These are phyloP conservation scores for Rhinogobio ventralis DNA, from an alignment of 2,797 vertebrate species.

Conservation along the genomic window DNA sequence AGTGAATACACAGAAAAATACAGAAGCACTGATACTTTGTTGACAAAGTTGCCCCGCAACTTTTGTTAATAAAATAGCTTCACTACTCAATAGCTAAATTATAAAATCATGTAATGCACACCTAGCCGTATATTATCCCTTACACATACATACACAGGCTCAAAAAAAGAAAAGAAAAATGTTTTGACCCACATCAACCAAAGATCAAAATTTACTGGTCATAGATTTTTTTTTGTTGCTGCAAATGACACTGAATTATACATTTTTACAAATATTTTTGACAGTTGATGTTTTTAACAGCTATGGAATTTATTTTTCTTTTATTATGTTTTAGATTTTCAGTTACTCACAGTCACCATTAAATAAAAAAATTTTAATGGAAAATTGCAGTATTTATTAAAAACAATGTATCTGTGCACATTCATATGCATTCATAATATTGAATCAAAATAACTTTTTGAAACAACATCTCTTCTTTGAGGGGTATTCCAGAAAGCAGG, in stretches of 20 bases:
- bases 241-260: not conserved
- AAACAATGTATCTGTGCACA: not conserved
- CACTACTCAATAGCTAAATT: not conserved
- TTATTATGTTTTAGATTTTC: not conserved
- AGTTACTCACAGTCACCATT: no score
- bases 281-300: not conserved
- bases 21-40: not conserved
- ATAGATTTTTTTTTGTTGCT: not conserved
- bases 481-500: no score
- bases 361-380: no score
- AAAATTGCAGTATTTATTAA: not conserved
- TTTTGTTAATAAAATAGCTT: not conserved
- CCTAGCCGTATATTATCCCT: not conserved
- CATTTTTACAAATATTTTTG: no score
- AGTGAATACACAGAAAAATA: not conserved
- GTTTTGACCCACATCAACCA: not conserved
- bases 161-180: no score
- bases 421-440: not conserved
- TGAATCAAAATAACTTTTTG: not conserved
- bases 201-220: not conserved
- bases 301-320: no score
- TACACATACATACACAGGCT: not conserved
- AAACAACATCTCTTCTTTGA: not conserved
- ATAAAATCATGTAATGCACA: not conserved
- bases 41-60: not conserved